Evolutionary conservation across 2,888 invertebrate species (phyloP).

Genomic region (Idaea biselata): DNA sequence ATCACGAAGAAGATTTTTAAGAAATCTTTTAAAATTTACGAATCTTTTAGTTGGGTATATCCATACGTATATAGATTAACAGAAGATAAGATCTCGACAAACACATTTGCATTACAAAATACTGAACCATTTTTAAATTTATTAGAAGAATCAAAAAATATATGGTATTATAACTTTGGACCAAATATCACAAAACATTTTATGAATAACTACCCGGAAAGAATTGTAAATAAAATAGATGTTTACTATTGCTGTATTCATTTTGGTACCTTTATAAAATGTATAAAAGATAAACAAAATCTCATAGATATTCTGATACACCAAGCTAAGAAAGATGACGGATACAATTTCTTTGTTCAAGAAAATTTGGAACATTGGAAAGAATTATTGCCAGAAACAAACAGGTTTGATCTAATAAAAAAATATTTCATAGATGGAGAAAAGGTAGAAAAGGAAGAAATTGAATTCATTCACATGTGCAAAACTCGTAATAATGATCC

Average conservation of each 20-base stretch:
- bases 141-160: constrained; percentile 28
- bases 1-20: constrained; percentile 48
- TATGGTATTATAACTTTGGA: constrained; percentile 31
- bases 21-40: constrained; percentile 43
- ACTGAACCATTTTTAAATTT: constrained; percentile 43
- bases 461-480: not conserved
- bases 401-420: constrained; percentile 51
- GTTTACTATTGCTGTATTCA: constrained; percentile 32
- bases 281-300: constrained; percentile 42
- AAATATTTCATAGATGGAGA: constrained; percentile 46
- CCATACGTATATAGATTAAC: constrained; percentile 7
- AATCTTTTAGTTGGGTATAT: constrained; percentile 23
- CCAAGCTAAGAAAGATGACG: constrained; percentile 30
- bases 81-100: constrained; percentile 15
- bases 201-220: constrained; percentile 47
- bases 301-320: constrained; percentile 46
- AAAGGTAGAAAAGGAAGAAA: constrained; percentile 3
- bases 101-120: constrained; percentile 37
- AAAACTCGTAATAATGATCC: constrained; percentile 7
- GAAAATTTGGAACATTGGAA: constrained; percentile 50
- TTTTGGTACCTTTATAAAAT: constrained; percentile 46
- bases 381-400: constrained; percentile 44
- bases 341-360: constrained; percentile 33
- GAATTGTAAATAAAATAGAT: constrained; percentile 46
- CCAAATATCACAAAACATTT: constrained; percentile 44